A percentile compares a stretch with the other conserved stretches of the same genome.
phyloP scores from a whole-genome alignment of 2,888 invertebrate species.

The Lypha dubia region DNA sequence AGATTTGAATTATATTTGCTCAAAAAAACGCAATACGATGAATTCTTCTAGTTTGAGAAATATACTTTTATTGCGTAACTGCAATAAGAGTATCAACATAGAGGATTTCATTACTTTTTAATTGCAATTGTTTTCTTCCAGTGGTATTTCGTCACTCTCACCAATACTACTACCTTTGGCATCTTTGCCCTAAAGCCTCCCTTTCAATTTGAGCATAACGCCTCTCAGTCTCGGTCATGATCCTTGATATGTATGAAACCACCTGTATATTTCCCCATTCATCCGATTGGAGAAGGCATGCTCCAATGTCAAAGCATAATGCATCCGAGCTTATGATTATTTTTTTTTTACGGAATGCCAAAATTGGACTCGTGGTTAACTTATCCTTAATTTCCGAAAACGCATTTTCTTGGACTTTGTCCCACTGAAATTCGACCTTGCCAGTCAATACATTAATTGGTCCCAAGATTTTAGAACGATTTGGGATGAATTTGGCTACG shows the following conservation, averaged over 20 bases:
- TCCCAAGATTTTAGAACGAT: no score
- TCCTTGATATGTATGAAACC: no score
- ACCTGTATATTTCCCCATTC: no score
- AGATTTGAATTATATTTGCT: not conserved
- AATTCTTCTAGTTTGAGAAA: no score
- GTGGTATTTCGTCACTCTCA: not conserved
- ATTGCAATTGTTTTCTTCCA: not conserved
- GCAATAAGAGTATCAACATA: no score
- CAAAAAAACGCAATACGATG: not conserved
- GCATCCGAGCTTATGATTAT: not conserved
- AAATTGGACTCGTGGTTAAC: not conserved
- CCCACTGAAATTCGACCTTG: not conserved
- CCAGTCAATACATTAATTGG: slow-evolving; percentile 6
- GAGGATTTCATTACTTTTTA: no score
- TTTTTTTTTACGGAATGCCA: not conserved
- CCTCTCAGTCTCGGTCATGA: no score
- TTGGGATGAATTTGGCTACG: no score
- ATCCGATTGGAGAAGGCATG: not conserved
- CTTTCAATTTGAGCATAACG: no score
- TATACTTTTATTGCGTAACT: no score
- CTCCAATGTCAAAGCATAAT: not conserved
- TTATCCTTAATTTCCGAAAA: not conserved
- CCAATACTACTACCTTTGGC: not conserved
- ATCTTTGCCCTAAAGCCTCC: not conserved
- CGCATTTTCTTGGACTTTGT: not conserved